Evolutionary conservation across 2,888 invertebrate genomes (phyloP), one percentile per base, ranked within the genome.

Genomic region (Lepidocyrtoides sp.): DNA sequence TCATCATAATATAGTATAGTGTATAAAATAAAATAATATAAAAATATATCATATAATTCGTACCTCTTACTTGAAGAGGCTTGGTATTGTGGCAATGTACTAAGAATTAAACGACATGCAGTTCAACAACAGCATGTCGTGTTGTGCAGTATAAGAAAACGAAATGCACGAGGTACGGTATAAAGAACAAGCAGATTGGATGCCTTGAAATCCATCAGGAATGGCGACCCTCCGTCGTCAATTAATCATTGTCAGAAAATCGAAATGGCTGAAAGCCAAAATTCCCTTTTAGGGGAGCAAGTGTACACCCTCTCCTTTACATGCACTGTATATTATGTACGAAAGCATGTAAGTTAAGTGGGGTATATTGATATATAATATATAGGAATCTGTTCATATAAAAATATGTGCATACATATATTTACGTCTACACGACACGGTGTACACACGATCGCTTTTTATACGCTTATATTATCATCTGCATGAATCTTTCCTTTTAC

Each of bases 211-310:
- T 93, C 91, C 93, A 94, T 93, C 93, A 94, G 93, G 94, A 94
- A 94, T 94, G 94, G 94, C 93, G 94, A 94, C 93, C 93, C 94
- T 93, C 91, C 93, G 93, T 93, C 91, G 92, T 92, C 94, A 94
- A 94, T 94, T 94, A 94, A 94, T 94, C 94, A 94, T 91, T 94
- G 94, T 94, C 94, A 94, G 93, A 93, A 92, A 93, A 93, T 94
- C 94, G 94, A 94, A 94, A 94, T 94, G 94, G 94, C 94, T 94
- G 93, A 93, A 93, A 94, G 94, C 94, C 94, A 94, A 94, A 93
- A 93, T 93, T 93, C 93, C 94, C 94, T 94, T 94, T 93, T 93
- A 93, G 93, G 93, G 93, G 94, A 91, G 92, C 91, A 91, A 93
- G 93, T 93, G 94, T 92, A 91, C 91, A 91, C 91, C 93, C 92